Base-by-base conservation (phyloP, 1,140 invertebrate species). In the Drosophila saltans region DNA sequence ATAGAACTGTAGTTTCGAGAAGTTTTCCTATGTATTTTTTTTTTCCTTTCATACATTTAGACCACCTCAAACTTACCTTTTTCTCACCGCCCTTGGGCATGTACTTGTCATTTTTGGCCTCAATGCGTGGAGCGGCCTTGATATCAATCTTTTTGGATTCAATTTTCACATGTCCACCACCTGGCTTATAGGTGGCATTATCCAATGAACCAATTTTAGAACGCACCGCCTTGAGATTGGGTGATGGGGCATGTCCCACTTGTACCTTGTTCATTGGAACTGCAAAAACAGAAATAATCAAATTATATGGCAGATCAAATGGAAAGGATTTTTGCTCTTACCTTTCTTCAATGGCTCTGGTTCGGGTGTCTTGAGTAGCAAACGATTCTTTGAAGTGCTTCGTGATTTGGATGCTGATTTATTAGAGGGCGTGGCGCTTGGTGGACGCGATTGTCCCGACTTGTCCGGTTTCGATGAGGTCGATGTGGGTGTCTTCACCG, bases 201-300 rank as follows among this genome's bases (percentile, higher is more conserved):
- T 98, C 95, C 86, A 99, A 92, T 2, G 98, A 99, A 5, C 98
- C 98, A 75, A 99, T 97, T 94, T 98, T 99, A 11, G 98, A 98
- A 92, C 96, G 96, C 1, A 98, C 97, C 59, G 96, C 95, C 93
- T 97, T 97, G 48, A 98, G 92, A 92, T 98, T 98, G 26, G 98
- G 97, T 26, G 97, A 97, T 48, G 97, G 97, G 5, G 97, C 96
- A 65, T 95, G 94, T 56, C 97, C 97, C 7, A 98, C 97, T 94
- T 98, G 96, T 79, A 98, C 93, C 94, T 98, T 98, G 91, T 98
- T 98, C 96, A 98, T 98, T 63, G 97, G 97, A 75, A 98, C 92
- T 94, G 96, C 0, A 6, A 95, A 96, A 90, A 33, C 0, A 7
- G 0, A 28, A 92, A 94, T 30, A 2, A 55, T 21, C 9, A 10